Evolutionary conservation across 35 echinoderm and acorn worm species (phyloP), one percentile per base, ranked within the genome.

Genomic region (Lytechinus variegatus): DNA sequence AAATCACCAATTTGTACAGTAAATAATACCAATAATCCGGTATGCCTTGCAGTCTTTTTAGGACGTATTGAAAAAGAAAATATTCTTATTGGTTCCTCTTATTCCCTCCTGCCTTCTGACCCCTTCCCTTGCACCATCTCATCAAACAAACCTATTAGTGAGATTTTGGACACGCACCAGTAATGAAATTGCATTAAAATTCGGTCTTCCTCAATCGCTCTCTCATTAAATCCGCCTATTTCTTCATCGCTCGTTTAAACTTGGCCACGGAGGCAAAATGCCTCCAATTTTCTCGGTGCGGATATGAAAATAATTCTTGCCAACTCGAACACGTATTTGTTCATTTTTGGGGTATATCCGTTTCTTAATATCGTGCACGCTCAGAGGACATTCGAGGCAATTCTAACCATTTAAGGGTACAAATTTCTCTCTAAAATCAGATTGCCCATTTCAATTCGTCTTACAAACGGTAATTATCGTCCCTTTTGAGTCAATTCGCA

Each of bases 341-440:
- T 90, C 88, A 90, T 90, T 90, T 90, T 54, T 90, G 8, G 10
- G 16, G 7, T 14, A 90, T 90, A 90, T 90, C 88, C 88, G 88
- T 54, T 90, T 52, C 88, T 90, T 90, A 90, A 90, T 90, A 52
- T 90, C 24, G 88, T 90, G 88, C 88, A 90, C 88, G 88, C 88
- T 90, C 52, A 51, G 88, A 29, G 29, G 66, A 24, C 14, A 79
- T 79, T 24, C 66, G 21, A 24, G 21, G 66, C 66, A 79, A 79
- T 79, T 79, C 66, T 24, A n/a, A 79, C 66, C 66, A 79, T 79
- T 79, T 79, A 79, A 79, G 66, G 16, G n/a, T 79, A n/a, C 66
- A 79, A n/a, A 24, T 79, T 79, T 79, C n/a, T 19, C 66, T n/a
- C 66, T 79, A 16, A 79, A 24, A 79, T 79, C 66, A n/a, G 66